Percentiles rank a stretch among this genome's conserved stretches.
These are phyloP conservation scores for Arrhopalites spinosus DNA, from an alignment of 2,888 invertebrate species.

Conservation along the genomic window DNA sequence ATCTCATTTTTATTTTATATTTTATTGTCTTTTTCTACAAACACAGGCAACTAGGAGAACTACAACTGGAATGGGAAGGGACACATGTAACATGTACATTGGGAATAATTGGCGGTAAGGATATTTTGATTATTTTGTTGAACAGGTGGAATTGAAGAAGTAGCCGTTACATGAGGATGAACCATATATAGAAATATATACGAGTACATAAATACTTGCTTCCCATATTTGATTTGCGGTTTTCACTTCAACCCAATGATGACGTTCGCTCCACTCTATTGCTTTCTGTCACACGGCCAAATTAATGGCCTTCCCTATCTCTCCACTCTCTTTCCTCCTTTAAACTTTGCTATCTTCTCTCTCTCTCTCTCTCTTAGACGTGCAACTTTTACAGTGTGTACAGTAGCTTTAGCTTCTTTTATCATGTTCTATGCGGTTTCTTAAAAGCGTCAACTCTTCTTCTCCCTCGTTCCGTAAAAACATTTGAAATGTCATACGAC, in stretches of 20 bases:
- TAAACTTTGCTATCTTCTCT: not conserved
- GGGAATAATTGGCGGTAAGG: no score
- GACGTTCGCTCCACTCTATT: conserved; percentile 43
- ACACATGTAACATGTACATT: not conserved
- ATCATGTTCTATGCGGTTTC: not conserved
- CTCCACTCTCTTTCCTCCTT: not conserved
- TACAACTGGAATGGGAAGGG: no score
- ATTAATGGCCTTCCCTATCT: conserved; percentile 34
- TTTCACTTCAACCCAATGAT: conserved; percentile 40
- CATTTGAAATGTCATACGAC: not conserved
- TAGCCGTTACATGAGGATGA: not conserved
- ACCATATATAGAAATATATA: not conserved
- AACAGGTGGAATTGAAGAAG: not conserved
- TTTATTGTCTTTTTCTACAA: no score
- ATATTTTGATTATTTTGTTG: not conserved
- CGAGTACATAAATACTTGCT: not conserved
- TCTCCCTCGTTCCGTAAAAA: not conserved
- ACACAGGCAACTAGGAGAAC: no score
- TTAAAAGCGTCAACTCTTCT: not conserved
- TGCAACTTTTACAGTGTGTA: not conserved
- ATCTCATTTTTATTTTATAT: not conserved
- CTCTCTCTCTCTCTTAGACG: not conserved
- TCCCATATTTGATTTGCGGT: conserved; percentile 49
- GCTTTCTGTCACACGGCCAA: conserved; percentile 39
- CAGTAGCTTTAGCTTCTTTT: no score